phyloP scores from a whole-genome alignment of 2,888 invertebrate species.

The Anthophora plumipes region DNA sequence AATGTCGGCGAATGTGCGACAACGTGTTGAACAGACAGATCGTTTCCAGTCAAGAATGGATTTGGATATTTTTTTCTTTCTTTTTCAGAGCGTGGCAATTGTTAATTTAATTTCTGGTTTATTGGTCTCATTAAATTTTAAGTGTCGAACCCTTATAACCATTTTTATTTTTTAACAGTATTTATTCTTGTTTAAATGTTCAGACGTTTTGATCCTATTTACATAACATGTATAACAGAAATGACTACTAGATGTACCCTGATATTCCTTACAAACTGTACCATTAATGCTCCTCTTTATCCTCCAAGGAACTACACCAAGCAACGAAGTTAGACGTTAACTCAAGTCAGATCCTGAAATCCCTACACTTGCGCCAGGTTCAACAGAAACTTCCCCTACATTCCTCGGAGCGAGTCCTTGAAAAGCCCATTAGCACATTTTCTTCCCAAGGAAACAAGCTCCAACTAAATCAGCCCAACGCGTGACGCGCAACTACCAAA shows the following conservation, averaged over 20 bases:
- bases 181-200: too few species aligned
- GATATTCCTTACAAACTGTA: background rate
- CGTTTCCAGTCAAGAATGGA: too few species aligned
- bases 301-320: background rate
- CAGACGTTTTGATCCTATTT: too few species aligned
- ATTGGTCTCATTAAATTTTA: too few species aligned
- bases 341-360: background rate
- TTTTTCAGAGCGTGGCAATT: too few species aligned
- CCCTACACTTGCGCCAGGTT: background rate
- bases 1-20: slow-evolving; percentile 18
- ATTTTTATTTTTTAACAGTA: too few species aligned
- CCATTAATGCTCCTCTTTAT: background rate
- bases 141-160: too few species aligned
- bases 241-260: too few species aligned
- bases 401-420: background rate
- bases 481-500: slow-evolving; percentile 30
- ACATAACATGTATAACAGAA: too few species aligned
- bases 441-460: slow-evolving; percentile 5
- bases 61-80: too few species aligned
- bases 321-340: slow-evolving; percentile 10
- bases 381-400: background rate
- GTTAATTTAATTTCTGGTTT: too few species aligned
- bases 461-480: slow-evolving; percentile 16
- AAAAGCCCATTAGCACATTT: slow-evolving; percentile 30
- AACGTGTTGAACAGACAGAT: background rate